A percentile compares a stretch with the other conserved stretches of the same genome.
These are phyloP conservation scores for Eptesicus fuscus DNA, from an alignment of 2,113 vertebrate genomes.

Conservation along the genomic window DNA sequence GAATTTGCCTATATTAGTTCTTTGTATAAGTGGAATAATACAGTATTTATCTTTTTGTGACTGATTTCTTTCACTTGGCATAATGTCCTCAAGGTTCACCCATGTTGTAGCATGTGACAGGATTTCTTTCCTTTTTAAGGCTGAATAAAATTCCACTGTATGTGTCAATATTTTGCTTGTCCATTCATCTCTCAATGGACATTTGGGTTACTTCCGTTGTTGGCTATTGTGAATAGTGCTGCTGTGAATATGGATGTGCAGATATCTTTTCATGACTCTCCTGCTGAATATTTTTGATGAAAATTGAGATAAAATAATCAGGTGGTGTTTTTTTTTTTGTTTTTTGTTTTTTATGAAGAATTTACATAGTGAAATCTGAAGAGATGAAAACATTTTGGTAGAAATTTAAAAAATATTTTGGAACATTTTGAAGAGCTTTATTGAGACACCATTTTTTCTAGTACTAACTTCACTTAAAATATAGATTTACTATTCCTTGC, in stretches of 20 bases:
- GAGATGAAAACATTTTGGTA: neutral
- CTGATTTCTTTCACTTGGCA: neutral
- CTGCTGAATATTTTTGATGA: conserved; percentile 6
- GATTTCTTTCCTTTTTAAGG: neutral
- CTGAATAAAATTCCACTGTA: neutral
- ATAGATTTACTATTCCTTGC: neutral
- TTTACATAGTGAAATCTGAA: neutral
- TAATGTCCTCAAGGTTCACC: neutral
- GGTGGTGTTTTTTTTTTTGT: no score
- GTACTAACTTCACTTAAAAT: neutral
- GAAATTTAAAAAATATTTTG: conserved; percentile 28
- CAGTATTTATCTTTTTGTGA: neutral
- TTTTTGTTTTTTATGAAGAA: no score
- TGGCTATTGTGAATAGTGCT: neutral
- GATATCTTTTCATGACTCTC: neutral
- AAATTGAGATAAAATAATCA: neutral
- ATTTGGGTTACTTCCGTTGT: neutral
- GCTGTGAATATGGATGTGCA: neutral
- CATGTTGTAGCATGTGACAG: neutral
- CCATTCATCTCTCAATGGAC: neutral
- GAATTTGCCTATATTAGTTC: neutral
- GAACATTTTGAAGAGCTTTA: neutral
- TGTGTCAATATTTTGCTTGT: neutral
- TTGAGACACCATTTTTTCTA: neutral
- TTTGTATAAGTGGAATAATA: neutral